Evolutionary conservation across 2,888 invertebrate genomes (phyloP), one percentile per base, ranked within the genome.

Genomic region (Trichacis sp.): DNA sequence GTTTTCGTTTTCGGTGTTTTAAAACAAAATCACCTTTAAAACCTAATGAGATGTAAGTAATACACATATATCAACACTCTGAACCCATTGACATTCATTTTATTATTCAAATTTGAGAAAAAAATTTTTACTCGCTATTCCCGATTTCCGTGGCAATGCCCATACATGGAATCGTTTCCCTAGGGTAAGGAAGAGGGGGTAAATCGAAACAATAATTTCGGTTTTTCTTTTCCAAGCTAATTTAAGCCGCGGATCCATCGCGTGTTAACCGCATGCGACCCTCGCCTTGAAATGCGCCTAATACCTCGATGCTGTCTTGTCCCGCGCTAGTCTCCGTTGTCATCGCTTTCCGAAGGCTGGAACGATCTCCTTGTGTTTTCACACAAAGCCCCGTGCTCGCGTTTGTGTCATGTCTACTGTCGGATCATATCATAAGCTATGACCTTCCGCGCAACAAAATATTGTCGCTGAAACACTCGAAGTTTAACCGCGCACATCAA

Each of bases 401-500:
- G 24, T 51, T 56, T 19, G 17, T 56, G 33, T 51, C 63, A 42
- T 54, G 54, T 45, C 54, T 33, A 38, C 40, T 24, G 46, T 18
- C 40, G 52, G 5, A 19, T 46, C 46, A 24, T 46, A 46, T 46
- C 46, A 24, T 24, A 46, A 20, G n/a, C 49, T 33, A 36, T 45
- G 53, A 53, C 63, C 56, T 63, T 63, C 29, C 33, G 14, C 36
- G 11, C 36, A 43, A 57, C 42, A 51, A 19, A 63, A 57, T 43
- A 36, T 47, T 19, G 53, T 53, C 53, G 45, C 49, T 45, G 33
- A 45, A 57, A 63, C 57, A 53, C 48, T 62, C 36, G 14, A 61
- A 62, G 52, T 56, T 52, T 56, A 52, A 29, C 12, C 17, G 19
- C 36, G 30, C 36, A 55, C 46, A 46, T 47, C 43, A 61, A 40